Evolutionary conservation across 2,888 invertebrate species (phyloP), one percentile per base, ranked within the genome.

Genomic region (Rosalia funebris): DNA sequence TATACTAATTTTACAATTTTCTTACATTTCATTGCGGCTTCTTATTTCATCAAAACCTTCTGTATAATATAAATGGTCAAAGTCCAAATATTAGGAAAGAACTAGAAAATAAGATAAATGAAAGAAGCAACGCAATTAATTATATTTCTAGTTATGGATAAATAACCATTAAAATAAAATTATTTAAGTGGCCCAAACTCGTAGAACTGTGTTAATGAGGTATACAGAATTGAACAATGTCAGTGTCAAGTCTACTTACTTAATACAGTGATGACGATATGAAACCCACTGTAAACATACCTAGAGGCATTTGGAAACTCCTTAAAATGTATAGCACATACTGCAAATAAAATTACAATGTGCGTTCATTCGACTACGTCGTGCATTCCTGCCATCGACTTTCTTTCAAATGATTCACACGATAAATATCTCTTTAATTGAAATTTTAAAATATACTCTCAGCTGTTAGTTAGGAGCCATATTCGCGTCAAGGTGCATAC

Each of bases 321-420:
- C 5, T 34, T 34, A 34, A 34, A n/a, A 34, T 34, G 34, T 34
- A n/a, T 11, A 34, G 34, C 34, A 34, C 34, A 34, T 11, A 34
- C 11, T 25, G 25, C 25, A 25, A 34, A n/a, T 11, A 11, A 3
- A 34, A 34, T 34, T n/a, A n/a, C 34, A n/a, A 10, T n/a, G 10
- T 11, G 10, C 34, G 5, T 11, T 34, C 4, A 7, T 5, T 7
- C 3, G 34, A 34, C 3, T n/a, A n/a, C 34, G 34, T 10, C 11
- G 34, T 5, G 11, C 34, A 34, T 34, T 34, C 34, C 11, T n/a
- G 34, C 2, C 11, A 34, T n/a, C 11, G 34, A 34, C 34, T 34
- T 34, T 34, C 34, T 34, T 34, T n/a, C 34, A n/a, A n/a, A 34
- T 34, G 34, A 34, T 34, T 34, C 34, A 34, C 34, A 34, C 5